phyloP scores from a whole-genome alignment of 2,797 vertebrate species.

The Cossypha caffra region DNA sequence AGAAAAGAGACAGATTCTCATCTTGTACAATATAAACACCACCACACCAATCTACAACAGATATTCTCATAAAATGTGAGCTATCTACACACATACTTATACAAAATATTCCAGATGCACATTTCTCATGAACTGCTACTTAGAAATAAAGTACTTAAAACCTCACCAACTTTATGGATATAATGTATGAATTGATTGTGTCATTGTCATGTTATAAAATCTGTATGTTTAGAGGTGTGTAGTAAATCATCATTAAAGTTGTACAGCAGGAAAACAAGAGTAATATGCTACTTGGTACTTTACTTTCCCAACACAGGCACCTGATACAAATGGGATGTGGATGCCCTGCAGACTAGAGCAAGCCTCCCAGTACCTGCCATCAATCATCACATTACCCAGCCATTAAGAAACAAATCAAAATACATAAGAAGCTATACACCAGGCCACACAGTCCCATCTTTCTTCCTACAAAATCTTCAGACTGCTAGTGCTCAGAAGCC shows the following conservation, averaged over 20 bases:
- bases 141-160: conserved; percentile 8
- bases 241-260: not conserved
- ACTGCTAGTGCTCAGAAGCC: not conserved
- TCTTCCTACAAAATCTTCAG: not conserved
- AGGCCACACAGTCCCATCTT: not conserved
- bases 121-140: not conserved
- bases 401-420: not conserved
- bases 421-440: not conserved
- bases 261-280: not conserved
- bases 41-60: not conserved
- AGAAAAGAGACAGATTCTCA: not conserved
- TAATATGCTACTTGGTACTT: not conserved
- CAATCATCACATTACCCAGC: not conserved
- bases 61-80: not conserved
- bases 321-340: not conserved
- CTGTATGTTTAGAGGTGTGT: not conserved
- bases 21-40: not conserved
- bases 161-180: not conserved
- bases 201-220: not conserved
- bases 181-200: not conserved
- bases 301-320: not conserved
- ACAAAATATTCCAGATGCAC: not conserved
- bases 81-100: not conserved
- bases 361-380: not conserved
- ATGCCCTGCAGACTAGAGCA: not conserved